These are phyloP conservation scores for Hippocampus abdominalis DNA, from an alignment of 2,113 vertebrate genomes.

Conservation along the genomic window DNA sequence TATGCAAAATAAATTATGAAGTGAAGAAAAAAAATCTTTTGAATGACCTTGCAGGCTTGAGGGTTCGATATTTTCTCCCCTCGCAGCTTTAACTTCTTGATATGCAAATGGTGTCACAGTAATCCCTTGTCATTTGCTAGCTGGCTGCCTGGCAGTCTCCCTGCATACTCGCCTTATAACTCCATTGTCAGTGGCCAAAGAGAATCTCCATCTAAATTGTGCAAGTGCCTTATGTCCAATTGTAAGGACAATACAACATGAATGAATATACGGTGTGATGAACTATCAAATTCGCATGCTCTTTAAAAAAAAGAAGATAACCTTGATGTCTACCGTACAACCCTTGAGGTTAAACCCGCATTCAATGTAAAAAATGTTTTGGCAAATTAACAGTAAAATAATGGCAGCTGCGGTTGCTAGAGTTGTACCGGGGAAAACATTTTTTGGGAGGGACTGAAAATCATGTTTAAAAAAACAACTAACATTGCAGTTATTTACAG, in stretches of 20 bases:
- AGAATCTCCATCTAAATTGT: not conserved
- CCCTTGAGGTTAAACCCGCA: not conserved
- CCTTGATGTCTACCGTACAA: not conserved
- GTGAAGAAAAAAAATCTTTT: slow-evolving; percentile 71
- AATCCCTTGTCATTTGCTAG: slow-evolving; percentile 67
- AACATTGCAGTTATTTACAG: no score
- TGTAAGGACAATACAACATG: slow-evolving; percentile 7
- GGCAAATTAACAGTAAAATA: no score
- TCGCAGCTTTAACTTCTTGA: slow-evolving; percentile 74
- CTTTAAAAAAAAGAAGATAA: not conserved
- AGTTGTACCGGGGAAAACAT: no score
- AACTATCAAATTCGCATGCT: not conserved
- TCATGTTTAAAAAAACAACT: no score
- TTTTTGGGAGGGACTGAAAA: no score
- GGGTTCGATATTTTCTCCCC: slow-evolving; percentile 76
- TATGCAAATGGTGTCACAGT: slow-evolving; percentile 74
- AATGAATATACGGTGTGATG: not conserved
- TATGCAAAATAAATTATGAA: slow-evolving; percentile 73
- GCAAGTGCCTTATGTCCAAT: slow-evolving; percentile 3
- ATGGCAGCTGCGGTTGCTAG: no score
- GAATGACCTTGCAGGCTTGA: slow-evolving; percentile 79
- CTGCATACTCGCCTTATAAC: slow-evolving; percentile 27
- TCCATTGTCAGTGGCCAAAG: slow-evolving; percentile 28
- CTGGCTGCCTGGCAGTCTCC: slow-evolving; percentile 28
- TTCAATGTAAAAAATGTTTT: not conserved